Percentiles rank a stretch among this genome's conserved stretches.
These are phyloP conservation scores for Atrina japonica DNA, from an alignment of 2,888 invertebrate genomes.

Conservation along the genomic window DNA sequence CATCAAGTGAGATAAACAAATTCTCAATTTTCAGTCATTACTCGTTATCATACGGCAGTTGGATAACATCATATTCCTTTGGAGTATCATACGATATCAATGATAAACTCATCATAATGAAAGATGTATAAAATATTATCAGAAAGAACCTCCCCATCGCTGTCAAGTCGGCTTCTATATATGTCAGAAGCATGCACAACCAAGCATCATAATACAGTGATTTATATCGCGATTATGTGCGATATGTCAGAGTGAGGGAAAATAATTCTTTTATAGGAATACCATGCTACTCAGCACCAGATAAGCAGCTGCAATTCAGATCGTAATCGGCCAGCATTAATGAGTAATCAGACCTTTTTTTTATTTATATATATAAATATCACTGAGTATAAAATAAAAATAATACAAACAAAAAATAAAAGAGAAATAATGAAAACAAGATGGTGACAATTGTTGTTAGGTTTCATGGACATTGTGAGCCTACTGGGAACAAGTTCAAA, in stretches of 20 bases:
- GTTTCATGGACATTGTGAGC: too few species aligned
- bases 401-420: too few species aligned
- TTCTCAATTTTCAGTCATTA: slow-evolving; percentile 31
- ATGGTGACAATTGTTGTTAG: too few species aligned
- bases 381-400: neutral
- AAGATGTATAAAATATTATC: slow-evolving; percentile 31
- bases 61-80: slow-evolving; percentile 37
- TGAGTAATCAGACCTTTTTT: too few species aligned
- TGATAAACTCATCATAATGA: slow-evolving; percentile 31
- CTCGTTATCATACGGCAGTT: slow-evolving; percentile 20
- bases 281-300: slow-evolving; percentile 20
- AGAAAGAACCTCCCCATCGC: slow-evolving; percentile 17
- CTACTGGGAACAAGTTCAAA: too few species aligned
- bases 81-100: slow-evolving; percentile 34
- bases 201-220: slow-evolving; percentile 18
- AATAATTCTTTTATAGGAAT: slow-evolving; percentile 38
- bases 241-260: slow-evolving; percentile 38
- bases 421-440: too few species aligned
- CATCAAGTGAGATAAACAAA: slow-evolving; percentile 23
- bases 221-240: slow-evolving; percentile 27
- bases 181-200: slow-evolving; percentile 15
- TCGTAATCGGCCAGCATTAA: slow-evolving; percentile 2
- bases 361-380: too few species aligned
- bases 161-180: slow-evolving; percentile 21
- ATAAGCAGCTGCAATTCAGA: slow-evolving; percentile 38